Percentiles rank a stretch among this genome's conserved stretches.
Conservation (phyloP, 1,140 invertebrate species). For the Micrasema minimum region DNA sequence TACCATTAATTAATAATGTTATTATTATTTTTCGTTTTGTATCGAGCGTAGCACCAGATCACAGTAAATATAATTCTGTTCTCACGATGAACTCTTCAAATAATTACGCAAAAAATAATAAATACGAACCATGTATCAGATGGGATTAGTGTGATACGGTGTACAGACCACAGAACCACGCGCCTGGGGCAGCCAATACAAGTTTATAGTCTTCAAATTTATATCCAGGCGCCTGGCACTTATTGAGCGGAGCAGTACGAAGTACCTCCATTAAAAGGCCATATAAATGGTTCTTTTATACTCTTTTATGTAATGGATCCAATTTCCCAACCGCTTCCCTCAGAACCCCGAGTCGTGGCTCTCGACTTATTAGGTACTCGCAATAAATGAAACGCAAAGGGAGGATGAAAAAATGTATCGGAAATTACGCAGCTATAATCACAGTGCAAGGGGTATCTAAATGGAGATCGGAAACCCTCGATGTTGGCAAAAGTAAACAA, state of each 20-base stretch:
- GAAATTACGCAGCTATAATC: slow-evolving; percentile 34
- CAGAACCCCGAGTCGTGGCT: background rate
- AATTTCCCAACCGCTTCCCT: background rate
- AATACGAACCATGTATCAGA: slow-evolving; percentile 28
- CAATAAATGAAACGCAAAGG: slow-evolving; percentile 34
- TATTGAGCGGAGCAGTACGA: background rate
- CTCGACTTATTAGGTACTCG: slow-evolving; percentile 10
- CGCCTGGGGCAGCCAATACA: slow-evolving; percentile 8
- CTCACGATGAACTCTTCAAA: slow-evolving; percentile 36
- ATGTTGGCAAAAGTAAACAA: slow-evolving; percentile 28
- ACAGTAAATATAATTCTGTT: slow-evolving; percentile 10
- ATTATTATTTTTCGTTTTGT: background rate
- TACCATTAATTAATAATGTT: too few species aligned
- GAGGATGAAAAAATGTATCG: slow-evolving; percentile 15
- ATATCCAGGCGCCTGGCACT: background rate
- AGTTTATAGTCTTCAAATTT: slow-evolving; percentile 5
- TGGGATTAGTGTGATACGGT: slow-evolving; percentile 29
- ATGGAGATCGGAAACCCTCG: slow-evolving; percentile 28
- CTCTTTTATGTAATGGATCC: background rate
- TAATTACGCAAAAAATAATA: slow-evolving; percentile 25
- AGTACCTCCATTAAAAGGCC: too few species aligned
- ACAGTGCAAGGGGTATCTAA: slow-evolving; percentile 27
- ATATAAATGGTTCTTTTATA: too few species aligned
- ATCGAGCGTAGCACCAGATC: too few species aligned
- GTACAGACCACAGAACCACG: slow-evolving; percentile 19